These are phyloP conservation scores for Eristalis arbustorum DNA, from an alignment of 2,888 invertebrate genomes.

Conservation along the genomic window DNA sequence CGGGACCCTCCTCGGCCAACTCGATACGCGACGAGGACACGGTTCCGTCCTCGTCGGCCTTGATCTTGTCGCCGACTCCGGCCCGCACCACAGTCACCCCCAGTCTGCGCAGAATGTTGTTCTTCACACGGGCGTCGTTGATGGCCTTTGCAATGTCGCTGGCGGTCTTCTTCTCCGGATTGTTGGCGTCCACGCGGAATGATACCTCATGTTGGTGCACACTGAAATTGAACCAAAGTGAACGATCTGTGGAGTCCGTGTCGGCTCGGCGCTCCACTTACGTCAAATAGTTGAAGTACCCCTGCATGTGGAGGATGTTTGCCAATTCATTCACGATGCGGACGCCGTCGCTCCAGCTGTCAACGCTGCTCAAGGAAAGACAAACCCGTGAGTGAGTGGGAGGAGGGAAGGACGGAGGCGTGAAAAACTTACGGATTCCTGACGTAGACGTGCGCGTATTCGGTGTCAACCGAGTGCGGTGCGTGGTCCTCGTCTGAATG, in stretches of 20 bases:
- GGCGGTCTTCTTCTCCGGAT: slow-evolving; percentile 80
- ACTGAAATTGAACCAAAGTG: slow-evolving; percentile 75
- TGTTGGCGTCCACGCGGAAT: slow-evolving; percentile 80
- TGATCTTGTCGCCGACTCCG: slow-evolving; percentile 91
- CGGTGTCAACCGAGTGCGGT: slow-evolving; percentile 86
- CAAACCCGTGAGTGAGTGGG: not conserved
- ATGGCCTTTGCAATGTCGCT: slow-evolving; percentile 79
- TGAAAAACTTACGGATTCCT: slow-evolving; percentile 84
- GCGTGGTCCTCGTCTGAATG: slow-evolving; percentile 82
- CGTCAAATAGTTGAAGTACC: slow-evolving; percentile 79
- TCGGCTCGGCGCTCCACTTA: slow-evolving; percentile 54
- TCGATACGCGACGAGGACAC: slow-evolving; percentile 79
- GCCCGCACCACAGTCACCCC: slow-evolving; percentile 87
- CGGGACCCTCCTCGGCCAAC: slow-evolving; percentile 79
- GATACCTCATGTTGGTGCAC: slow-evolving; percentile 88
- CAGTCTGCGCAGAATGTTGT: slow-evolving; percentile 84
- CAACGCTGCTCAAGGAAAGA: slow-evolving; percentile 80
- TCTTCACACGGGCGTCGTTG: slow-evolving; percentile 83
- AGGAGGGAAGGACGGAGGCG: too few relatives aligned
- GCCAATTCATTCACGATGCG: slow-evolving; percentile 86
- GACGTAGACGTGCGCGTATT: slow-evolving; percentile 89
- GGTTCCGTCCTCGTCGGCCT: slow-evolving; percentile 75
- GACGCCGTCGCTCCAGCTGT: slow-evolving; percentile 87
- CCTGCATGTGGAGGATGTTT: slow-evolving; percentile 84
- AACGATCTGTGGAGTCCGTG: not conserved